Percentiles rank a stretch among this genome's conserved stretches.
phyloP scores from a whole-genome alignment of 2,113 vertebrate genomes.

The Plectropomus leopardus region DNA sequence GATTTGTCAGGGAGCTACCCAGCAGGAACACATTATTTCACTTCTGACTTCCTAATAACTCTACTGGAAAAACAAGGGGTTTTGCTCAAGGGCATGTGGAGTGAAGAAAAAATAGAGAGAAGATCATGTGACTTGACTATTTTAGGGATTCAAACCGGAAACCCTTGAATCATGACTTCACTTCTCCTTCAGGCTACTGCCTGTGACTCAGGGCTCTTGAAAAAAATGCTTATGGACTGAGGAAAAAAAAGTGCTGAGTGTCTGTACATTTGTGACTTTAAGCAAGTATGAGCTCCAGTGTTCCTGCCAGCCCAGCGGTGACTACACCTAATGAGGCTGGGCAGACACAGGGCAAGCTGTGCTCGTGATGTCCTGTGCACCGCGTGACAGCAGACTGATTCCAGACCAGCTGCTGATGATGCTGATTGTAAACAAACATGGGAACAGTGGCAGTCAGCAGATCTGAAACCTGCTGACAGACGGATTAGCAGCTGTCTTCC shows the following conservation, averaged over 20 bases:
- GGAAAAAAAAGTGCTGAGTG: conserved; percentile 60
- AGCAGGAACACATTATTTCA: background rate
- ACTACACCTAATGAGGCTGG: conserved; percentile 67
- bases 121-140: background rate
- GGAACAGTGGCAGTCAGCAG: conserved; percentile 63
- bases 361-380: conserved; percentile 54
- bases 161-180: conserved; percentile 24
- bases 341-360: conserved; percentile 68
- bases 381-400: conserved; percentile 58
- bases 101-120: background rate
- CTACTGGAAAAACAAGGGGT: background rate
- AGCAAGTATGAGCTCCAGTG: conserved; percentile 54
- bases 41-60: too few species aligned
- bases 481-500: conserved; percentile 59
- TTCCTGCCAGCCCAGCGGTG: conserved; percentile 51
- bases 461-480: conserved; percentile 68
- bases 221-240: conserved; percentile 62
- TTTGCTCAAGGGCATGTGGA: background rate
- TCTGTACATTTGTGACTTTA: conserved; percentile 51
- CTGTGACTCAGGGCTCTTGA: conserved; percentile 31
- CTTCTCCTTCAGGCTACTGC: conserved; percentile 33
- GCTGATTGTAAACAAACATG: conserved; percentile 70
- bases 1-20: background rate
- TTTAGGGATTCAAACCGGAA: conserved; percentile 30
- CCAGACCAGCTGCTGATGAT: conserved; percentile 63